A percentile compares a stretch with the other conserved stretches of the same genome.
These are phyloP conservation scores for Caranx ignobilis DNA, from an alignment of 2,113 vertebrate species.

Conservation along the genomic window DNA sequence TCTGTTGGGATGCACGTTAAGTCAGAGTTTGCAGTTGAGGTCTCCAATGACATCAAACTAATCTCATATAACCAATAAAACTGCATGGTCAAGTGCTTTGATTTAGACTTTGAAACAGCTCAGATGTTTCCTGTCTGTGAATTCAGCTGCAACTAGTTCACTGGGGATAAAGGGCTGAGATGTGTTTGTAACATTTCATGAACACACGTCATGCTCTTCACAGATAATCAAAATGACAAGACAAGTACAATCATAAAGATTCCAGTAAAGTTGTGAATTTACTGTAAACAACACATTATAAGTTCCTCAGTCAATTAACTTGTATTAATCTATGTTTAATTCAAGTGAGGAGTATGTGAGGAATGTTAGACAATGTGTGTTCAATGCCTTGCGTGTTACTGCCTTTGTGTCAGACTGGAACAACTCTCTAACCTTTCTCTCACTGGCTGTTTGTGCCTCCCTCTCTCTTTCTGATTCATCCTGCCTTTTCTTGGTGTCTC, in stretches of 20 bases:
- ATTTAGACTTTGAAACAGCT: not conserved
- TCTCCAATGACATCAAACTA: not conserved
- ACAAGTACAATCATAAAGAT: not conserved
- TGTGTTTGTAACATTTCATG: too few relatives aligned
- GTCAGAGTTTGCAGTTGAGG: not conserved
- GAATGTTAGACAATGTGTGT: slow-evolving; percentile 31
- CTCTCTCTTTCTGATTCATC: slow-evolving; percentile 53
- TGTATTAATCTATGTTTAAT: not conserved
- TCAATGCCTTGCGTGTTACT: slow-evolving; percentile 65
- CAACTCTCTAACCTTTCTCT: slow-evolving; percentile 51
- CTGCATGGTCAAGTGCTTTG: not conserved
- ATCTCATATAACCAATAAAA: not conserved
- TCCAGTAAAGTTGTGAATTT: not conserved
- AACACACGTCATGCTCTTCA: too few relatives aligned
- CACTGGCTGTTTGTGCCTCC: slow-evolving; percentile 44
- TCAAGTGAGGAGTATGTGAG: slow-evolving; percentile 24
- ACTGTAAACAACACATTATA: not conserved
- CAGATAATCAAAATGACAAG: too few relatives aligned
- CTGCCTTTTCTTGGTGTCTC: slow-evolving; percentile 40
- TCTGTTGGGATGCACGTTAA: not conserved
- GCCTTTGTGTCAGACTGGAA: slow-evolving; percentile 59
- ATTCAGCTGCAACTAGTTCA: too few relatives aligned
- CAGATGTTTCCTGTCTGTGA: too few relatives aligned
- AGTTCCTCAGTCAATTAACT: slow-evolving; percentile 1
- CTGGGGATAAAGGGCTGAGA: too few relatives aligned